Percentiles rank a stretch among this genome's conserved stretches.
phyloP scores from a whole-genome alignment of 2,888 invertebrate genomes.

The Sesia apiformis region DNA sequence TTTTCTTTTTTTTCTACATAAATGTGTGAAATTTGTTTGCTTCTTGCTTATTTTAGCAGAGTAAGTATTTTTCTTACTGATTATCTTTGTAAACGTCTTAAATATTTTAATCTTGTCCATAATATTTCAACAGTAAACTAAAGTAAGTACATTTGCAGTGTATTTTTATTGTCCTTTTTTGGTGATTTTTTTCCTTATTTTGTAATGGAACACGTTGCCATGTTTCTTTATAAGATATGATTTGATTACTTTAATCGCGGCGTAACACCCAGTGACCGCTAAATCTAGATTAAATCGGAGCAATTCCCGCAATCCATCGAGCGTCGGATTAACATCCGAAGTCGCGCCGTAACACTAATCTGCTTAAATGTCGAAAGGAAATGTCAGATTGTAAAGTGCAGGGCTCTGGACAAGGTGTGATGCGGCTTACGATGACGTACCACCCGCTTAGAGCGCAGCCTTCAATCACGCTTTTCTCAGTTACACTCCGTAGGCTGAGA shows the following conservation, averaged over 20 bases:
- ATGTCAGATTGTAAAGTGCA: conserved; percentile 72
- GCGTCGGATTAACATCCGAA: conserved; percentile 69
- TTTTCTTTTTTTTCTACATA: too few relatives aligned
- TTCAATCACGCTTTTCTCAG: conserved; percentile 29
- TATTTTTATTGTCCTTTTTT: too few relatives aligned
- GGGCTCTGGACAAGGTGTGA: conserved; percentile 49
- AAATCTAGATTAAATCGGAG: conserved; percentile 61
- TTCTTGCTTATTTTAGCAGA: too few relatives aligned
- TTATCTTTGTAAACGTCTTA: too few relatives aligned
- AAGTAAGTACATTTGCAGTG: too few relatives aligned
- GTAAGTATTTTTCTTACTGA: too few relatives aligned
- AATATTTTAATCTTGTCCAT: too few relatives aligned
- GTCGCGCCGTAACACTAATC: conserved; percentile 68
- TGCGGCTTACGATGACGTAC: conserved; percentile 52
- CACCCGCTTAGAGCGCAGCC: conserved; percentile 44
- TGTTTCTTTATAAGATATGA: background rate
- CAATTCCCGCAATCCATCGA: conserved; percentile 63
- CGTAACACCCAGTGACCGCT: conserved; percentile 33
- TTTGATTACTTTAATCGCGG: conserved; percentile 5
- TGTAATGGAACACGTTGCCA: background rate
- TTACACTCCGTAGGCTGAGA: background rate
- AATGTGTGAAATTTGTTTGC: too few relatives aligned
- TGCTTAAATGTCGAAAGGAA: conserved; percentile 74
- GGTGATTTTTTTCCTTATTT: too few relatives aligned
- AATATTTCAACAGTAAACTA: too few relatives aligned